A percentile compares a stretch with the other conserved stretches of the same genome.
phyloP scores from a whole-genome alignment of 1,140 invertebrate genomes.

The Plectrocnemia conspersa region DNA sequence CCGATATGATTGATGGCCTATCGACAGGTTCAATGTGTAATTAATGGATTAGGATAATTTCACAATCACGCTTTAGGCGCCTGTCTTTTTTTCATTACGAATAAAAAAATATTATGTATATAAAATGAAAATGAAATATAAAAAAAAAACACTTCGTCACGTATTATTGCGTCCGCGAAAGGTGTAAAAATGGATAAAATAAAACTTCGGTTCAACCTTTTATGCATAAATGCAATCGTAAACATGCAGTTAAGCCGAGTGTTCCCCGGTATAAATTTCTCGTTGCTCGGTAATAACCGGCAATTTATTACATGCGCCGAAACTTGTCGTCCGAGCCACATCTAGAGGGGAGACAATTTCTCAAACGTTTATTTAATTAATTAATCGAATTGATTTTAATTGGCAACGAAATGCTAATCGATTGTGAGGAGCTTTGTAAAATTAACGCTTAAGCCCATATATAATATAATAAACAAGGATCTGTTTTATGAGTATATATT shows the following conservation, averaged over 20 bases:
- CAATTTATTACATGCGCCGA: constrained; percentile 13
- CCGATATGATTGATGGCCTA: constrained; percentile 25
- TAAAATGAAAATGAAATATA: too few relatives aligned
- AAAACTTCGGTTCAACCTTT: constrained; percentile 15
- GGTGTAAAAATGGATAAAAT: constrained; percentile 11
- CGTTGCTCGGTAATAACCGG: constrained; percentile 1
- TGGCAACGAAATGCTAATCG: too few relatives aligned
- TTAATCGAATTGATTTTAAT: too few relatives aligned
- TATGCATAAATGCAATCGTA: constrained; percentile 28
- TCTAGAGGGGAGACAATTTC: not conserved
- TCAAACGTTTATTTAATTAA: constrained; percentile 2
- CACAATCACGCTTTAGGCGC: constrained; percentile 14
- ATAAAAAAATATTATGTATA: too few relatives aligned
- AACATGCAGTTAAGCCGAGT: constrained; percentile 18
- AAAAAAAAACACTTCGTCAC: not conserved
- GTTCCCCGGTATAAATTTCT: constrained; percentile 16
- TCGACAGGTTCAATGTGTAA: constrained; percentile 21
- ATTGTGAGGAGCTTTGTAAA: too few relatives aligned
- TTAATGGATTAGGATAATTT: constrained; percentile 26
- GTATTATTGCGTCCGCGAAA: not conserved
- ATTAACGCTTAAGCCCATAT: too few relatives aligned
- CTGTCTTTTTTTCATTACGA: too few relatives aligned
- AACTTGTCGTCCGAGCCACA: constrained; percentile 6
- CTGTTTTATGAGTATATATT: too few relatives aligned
- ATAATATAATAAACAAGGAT: too few relatives aligned